Evolutionary conservation across 1,140 invertebrate genomes (phyloP).

Genomic region (Carposina sasakii): DNA sequence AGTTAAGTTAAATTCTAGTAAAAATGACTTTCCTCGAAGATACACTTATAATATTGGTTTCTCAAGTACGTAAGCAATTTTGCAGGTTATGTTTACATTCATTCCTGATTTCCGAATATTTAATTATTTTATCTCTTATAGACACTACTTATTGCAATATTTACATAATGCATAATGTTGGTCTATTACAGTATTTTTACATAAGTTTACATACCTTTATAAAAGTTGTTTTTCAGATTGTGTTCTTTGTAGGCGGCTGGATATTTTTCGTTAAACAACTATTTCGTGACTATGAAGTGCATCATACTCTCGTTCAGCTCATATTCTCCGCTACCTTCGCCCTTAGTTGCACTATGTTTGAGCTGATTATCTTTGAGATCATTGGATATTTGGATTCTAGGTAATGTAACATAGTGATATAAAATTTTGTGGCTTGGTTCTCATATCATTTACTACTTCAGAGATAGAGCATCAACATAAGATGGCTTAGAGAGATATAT

Average conservation of each 20-base stretch:
- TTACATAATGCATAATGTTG: constrained; percentile 5
- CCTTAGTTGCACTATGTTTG: constrained; percentile 99
- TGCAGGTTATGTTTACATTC: constrained; percentile 21
- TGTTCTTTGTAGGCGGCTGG: constrained; percentile 98
- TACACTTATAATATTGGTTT: constrained; percentile 66
- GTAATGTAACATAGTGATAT: too few species aligned
- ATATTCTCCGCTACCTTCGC: constrained; percentile 98
- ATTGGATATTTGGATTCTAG: constrained; percentile 88
- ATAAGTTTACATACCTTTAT: neutral
- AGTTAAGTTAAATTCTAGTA: too few species aligned
- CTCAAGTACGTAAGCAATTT: constrained; percentile 46
- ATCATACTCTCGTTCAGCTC: constrained; percentile 93
- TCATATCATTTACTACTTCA: too few species aligned
- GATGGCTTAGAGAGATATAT: too few species aligned
- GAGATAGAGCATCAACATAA: too few species aligned
- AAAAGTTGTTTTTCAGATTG: constrained; percentile 77
- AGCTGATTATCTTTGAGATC: constrained; percentile 99
- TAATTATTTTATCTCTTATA: too few species aligned
- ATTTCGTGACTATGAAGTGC: constrained; percentile 98
- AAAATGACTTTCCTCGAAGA: constrained; percentile 67
- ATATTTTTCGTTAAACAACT: constrained; percentile 99
- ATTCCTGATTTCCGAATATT: too few species aligned
- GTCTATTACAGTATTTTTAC: neutral
- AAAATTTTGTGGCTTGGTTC: too few species aligned
- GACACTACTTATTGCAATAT: too few species aligned